A percentile compares a stretch with the other conserved stretches of the same genome.
Conservation (phyloP, 2,113 vertebrate genomes). For the Riparia riparia region DNA sequence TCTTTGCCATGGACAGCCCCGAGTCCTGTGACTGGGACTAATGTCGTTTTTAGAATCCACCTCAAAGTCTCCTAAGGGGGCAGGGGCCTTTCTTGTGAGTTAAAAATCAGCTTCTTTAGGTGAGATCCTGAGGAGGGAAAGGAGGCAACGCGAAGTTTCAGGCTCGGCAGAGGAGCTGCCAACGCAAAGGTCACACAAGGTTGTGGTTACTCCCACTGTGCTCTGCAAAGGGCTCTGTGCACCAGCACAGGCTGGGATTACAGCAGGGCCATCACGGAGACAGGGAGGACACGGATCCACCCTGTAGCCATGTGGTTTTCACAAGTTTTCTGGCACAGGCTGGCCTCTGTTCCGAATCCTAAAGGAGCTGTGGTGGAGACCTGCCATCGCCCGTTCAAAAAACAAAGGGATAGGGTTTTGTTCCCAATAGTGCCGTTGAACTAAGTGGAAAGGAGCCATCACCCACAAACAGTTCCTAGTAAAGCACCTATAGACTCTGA, state of each 20-base stretch:
- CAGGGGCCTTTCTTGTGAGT: background rate
- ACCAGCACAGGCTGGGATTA: background rate
- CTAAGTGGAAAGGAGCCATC: background rate
- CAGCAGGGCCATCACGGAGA: background rate
- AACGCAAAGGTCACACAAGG: background rate
- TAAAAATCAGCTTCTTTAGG: constrained; percentile 18
- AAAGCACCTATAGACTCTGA: background rate
- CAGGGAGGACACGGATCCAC: background rate
- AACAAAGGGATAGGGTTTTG: background rate
- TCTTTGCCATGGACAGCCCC: background rate
- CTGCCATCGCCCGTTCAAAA: background rate
- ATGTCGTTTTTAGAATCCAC: background rate
- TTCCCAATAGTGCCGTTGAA: background rate
- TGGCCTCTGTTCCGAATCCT: background rate
- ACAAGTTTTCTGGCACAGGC: background rate
- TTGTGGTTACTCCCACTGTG: constrained; percentile 18
- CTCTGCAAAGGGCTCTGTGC: background rate
- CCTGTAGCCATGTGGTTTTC: constrained; percentile 12
- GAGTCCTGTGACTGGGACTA: background rate
- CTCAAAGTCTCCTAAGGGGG: background rate
- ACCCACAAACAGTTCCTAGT: background rate
- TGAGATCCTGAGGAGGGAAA: background rate
- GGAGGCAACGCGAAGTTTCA: background rate
- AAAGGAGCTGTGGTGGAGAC: background rate
- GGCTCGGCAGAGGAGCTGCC: constrained; percentile 4